Evolutionary conservation across 2,888 invertebrate genomes (phyloP).

Genomic region (Leptopilina myrica): DNA sequence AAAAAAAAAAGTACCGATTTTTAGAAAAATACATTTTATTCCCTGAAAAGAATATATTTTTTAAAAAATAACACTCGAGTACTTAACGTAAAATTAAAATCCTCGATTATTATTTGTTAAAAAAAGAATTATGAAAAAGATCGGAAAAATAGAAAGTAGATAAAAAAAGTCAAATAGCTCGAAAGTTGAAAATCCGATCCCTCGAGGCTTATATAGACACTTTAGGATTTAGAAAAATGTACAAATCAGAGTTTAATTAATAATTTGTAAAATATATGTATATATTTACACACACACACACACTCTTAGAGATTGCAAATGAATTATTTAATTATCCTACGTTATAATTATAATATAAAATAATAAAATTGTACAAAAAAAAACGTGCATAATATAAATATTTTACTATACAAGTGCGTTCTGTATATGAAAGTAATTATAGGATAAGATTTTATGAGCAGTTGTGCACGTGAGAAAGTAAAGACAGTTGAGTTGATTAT

Average conservation of each 20-base stretch:
- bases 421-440: conserved; percentile 34
- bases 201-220: conserved; percentile 15
- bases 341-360: background rate
- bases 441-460: conserved; percentile 11
- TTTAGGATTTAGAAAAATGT: conserved; percentile 1
- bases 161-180: background rate
- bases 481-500: conserved; percentile 27
- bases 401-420: conserved; percentile 11
- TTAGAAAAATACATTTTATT: no score
- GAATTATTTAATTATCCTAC: background rate
- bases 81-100: no score
- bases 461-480: conserved; percentile 27
- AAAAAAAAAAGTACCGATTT: no score
- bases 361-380: conserved; percentile 4
- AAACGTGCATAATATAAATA: conserved; percentile 24
- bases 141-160: background rate
- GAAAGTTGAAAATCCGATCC: conserved; percentile 22
- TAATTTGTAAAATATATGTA: conserved; percentile 30
- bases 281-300: background rate
- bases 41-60: no score
- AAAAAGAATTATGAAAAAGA: background rate
- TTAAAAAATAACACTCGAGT: no score
- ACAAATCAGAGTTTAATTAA: conserved; percentile 18
- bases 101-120: no score
- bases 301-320: background rate